Conservation (phyloP, 2,797 vertebrate genomes). For the Sebastes kiyomatsui region DNA sequence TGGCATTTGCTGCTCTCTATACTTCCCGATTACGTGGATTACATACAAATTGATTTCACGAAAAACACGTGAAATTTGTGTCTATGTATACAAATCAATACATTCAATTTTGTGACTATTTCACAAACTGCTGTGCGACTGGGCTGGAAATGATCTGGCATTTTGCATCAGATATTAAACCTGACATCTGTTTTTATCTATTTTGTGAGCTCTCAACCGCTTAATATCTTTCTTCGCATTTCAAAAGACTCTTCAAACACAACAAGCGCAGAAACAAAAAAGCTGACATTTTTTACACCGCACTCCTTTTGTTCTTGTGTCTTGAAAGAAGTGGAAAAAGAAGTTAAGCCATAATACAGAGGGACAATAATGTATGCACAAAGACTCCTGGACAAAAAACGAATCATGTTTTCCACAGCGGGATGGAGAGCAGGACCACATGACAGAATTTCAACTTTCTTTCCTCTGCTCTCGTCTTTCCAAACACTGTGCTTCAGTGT, state of each 20-base stretch:
- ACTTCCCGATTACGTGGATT: no score
- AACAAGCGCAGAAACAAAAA: constrained; percentile 26
- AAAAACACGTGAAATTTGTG: no score
- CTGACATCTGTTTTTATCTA: background rate
- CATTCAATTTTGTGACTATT: no score
- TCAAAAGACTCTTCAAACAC: background rate
- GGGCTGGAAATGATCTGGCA: background rate
- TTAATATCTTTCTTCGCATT: background rate
- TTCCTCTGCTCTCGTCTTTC: constrained; percentile 32
- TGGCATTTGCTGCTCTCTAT: no score
- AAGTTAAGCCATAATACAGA: constrained; percentile 67
- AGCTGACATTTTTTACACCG: constrained; percentile 13
- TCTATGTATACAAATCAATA: no score
- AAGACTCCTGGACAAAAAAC: constrained; percentile 74
- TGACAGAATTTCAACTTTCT: constrained; percentile 60
- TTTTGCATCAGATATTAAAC: background rate
- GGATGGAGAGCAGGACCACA: constrained; percentile 68
- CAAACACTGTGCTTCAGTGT: constrained; percentile 43
- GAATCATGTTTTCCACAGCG: constrained; percentile 82
- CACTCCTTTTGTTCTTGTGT: constrained; percentile 55
- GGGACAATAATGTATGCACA: constrained; percentile 64
- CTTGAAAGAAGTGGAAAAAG: constrained; percentile 49
- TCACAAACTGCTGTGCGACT: no score
- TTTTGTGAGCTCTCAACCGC: background rate
- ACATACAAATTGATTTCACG: no score